phyloP scores from a whole-genome alignment of 2,888 invertebrate species.

The Axea sp. region DNA sequence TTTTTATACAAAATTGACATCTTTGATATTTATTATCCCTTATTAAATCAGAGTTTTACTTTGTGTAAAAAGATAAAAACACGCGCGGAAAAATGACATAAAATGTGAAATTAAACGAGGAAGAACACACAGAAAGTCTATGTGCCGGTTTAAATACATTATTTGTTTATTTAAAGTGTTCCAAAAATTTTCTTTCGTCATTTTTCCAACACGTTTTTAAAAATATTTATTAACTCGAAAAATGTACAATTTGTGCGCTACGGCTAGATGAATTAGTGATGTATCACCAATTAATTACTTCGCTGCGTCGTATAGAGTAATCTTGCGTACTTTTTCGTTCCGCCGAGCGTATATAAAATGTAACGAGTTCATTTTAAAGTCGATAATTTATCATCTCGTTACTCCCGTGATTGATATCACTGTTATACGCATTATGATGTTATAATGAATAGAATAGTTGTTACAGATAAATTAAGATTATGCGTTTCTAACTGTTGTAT shows the following conservation, averaged over 20 bases:
- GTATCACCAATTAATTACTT: slow-evolving; percentile 48
- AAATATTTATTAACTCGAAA: neutral
- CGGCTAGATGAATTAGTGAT: slow-evolving; percentile 34
- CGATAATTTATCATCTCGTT: slow-evolving; percentile 52
- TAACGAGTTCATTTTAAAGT: slow-evolving; percentile 46
- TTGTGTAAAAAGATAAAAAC: no score
- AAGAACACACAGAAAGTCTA: no score
- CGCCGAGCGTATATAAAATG: slow-evolving; percentile 34
- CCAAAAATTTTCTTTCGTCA: no score
- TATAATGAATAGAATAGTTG: slow-evolving; percentile 30
- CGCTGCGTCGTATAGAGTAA: slow-evolving; percentile 44
- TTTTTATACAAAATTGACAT: no score
- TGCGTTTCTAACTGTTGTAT: slow-evolving; percentile 1
- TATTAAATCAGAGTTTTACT: no score
- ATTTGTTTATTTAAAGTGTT: no score
- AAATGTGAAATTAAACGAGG: no score
- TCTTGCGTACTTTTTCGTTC: slow-evolving; percentile 43
- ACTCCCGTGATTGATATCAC: slow-evolving; percentile 51
- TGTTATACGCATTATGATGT: slow-evolving; percentile 50
- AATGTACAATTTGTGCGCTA: neutral
- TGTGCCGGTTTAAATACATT: no score
- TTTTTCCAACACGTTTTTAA: slow-evolving; percentile 5
- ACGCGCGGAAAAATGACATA: no score
- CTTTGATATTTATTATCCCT: no score
- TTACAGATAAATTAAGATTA: slow-evolving; percentile 26